Evolutionary conservation across 2,888 invertebrate genomes (phyloP).

Genomic region (Chrysina gloriosa): DNA sequence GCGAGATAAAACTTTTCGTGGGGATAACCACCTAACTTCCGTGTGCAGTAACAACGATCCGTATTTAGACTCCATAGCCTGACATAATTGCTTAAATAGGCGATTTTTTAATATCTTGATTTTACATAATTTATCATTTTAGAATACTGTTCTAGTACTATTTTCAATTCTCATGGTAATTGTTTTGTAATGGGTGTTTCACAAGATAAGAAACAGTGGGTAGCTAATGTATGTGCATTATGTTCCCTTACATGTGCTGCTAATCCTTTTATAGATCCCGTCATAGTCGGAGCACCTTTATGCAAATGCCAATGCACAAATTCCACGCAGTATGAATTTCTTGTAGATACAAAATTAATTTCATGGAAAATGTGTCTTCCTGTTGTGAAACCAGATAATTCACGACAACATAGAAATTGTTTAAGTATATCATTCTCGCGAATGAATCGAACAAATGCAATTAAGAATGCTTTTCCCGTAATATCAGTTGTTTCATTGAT

Average conservation of each 20-base stretch:
- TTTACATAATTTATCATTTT: too few relatives aligned
- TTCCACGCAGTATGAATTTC: conserved; percentile 44
- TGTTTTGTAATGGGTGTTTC: not conserved
- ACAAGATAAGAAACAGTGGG: not conserved
- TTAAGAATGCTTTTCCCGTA: conserved; percentile 44
- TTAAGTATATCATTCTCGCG: conserved; percentile 44
- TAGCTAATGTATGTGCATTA: not conserved
- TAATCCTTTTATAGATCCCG: conserved; percentile 44
- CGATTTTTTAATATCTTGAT: too few relatives aligned
- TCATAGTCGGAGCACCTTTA: conserved; percentile 45
- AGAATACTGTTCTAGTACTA: too few relatives aligned
- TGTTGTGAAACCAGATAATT: conserved; percentile 40
- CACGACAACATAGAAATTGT: conserved; percentile 44
- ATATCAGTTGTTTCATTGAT: conserved; percentile 46
- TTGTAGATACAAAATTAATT: conserved; percentile 44
- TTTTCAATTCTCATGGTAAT: not conserved
- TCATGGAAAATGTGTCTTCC: conserved; percentile 43
- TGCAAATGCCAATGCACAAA: conserved; percentile 37
- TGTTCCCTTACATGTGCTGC: conserved; percentile 38
- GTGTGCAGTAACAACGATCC: too few relatives aligned
- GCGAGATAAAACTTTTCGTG: too few relatives aligned
- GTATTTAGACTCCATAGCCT: too few relatives aligned
- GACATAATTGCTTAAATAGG: too few relatives aligned
- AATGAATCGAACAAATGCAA: conserved; percentile 44
- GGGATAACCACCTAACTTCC: too few relatives aligned